phyloP scores from a whole-genome alignment of 1,140 invertebrate genomes.

The Microplitis demolitor region DNA sequence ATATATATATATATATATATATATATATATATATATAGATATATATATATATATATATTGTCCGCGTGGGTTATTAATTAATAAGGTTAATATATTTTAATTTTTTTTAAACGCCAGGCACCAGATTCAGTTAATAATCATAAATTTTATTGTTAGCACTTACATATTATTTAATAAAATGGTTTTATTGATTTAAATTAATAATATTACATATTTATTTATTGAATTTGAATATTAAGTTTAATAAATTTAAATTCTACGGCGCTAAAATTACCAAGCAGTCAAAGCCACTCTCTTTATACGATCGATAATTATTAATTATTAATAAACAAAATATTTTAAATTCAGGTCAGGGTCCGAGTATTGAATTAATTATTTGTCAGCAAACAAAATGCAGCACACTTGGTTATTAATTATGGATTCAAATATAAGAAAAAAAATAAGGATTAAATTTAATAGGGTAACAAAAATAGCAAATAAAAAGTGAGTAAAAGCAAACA shows the following conservation, averaged over 20 bases:
- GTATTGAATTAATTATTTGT: not conserved
- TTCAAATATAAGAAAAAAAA: not conserved
- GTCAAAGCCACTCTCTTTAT: conserved; percentile 30
- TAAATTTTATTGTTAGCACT: too few species aligned
- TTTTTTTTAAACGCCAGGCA: too few species aligned
- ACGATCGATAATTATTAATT: not conserved
- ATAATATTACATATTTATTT: not conserved
- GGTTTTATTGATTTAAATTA: not conserved
- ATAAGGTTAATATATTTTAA: too few species aligned
- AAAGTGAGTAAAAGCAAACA: not conserved
- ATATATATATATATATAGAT: too few species aligned
- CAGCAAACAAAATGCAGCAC: not conserved
- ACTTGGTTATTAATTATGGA: not conserved
- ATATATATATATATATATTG: too few species aligned
- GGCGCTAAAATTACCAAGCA: not conserved
- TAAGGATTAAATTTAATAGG: not conserved
- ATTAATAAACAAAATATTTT: not conserved
- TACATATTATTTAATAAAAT: not conserved
- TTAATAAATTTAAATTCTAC: not conserved
- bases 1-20: too few species aligned
- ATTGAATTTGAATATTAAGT: not conserved
- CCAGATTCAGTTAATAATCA: too few species aligned
- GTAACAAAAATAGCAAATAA: not conserved
- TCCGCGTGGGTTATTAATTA: too few species aligned
- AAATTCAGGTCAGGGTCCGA: not conserved